These are phyloP conservation scores for Rattus rattus DNA, from an alignment of 2,113 vertebrate genomes.

Conservation along the genomic window DNA sequence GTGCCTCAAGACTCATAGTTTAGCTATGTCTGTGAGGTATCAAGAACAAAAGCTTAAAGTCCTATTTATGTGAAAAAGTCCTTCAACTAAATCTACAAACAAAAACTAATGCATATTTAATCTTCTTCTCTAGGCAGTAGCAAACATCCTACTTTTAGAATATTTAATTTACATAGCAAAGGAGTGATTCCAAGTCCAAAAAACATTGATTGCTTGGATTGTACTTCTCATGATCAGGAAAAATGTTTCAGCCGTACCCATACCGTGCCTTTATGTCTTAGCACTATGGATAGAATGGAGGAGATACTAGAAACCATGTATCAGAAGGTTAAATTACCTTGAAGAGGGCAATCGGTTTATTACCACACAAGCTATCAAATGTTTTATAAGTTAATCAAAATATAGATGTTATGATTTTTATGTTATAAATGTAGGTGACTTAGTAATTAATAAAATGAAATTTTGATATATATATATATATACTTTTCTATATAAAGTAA, in stretches of 20 bases:
- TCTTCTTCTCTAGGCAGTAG: conserved; percentile 47
- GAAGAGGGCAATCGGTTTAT: conserved; percentile 77
- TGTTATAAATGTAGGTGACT: conserved; percentile 61
- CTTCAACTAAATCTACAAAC: conserved; percentile 46
- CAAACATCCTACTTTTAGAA: conserved; percentile 49
- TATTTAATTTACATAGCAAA: conserved; percentile 30
- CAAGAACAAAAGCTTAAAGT: conserved; percentile 57
- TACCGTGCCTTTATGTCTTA: not conserved
- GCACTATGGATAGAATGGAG: not conserved
- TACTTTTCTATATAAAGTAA: not conserved
- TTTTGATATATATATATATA: not conserved
- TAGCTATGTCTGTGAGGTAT: conserved; percentile 34
- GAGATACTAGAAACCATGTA: conserved; percentile 64
- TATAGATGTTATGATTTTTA: conserved; percentile 75
- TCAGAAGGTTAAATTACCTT: conserved; percentile 75
- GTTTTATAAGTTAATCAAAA: conserved; percentile 75
- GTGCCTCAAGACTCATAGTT: conserved; percentile 5
- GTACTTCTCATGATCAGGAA: not conserved
- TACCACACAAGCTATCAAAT: conserved; percentile 68
- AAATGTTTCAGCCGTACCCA: not conserved
- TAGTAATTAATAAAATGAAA: conserved; percentile 53
- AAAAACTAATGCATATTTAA: conserved; percentile 62
- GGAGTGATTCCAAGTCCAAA: not conserved
- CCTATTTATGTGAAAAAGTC: conserved; percentile 24
- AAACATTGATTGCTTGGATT: not conserved